A percentile compares a stretch with the other conserved stretches of the same genome.
Evolutionary conservation across 1,140 invertebrate genomes (phyloP).

Genomic region (Paralvinella palmiformis): DNA sequence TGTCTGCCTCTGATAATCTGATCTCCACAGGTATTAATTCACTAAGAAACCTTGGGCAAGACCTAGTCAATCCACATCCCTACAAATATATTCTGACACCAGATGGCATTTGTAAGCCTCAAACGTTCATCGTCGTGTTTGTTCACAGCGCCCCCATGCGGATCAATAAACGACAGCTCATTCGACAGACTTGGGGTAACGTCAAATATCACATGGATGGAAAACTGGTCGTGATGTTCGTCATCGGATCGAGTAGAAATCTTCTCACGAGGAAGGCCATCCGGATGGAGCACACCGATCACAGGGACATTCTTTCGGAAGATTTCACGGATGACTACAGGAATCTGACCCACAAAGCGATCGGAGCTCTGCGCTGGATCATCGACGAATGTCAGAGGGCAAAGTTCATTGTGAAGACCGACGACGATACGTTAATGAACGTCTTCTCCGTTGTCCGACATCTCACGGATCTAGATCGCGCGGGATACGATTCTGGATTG

Average conservation of each 20-base stretch:
- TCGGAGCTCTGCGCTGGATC: constrained; percentile 74
- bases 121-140: not conserved
- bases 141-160: not conserved
- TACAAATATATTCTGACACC: not conserved
- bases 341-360: constrained; percentile 82
- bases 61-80: not conserved
- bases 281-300: constrained; percentile 55
- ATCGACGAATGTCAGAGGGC: constrained; percentile 60
- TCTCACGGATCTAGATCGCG: too few species aligned
- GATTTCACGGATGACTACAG: constrained; percentile 71
- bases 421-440: constrained; percentile 56
- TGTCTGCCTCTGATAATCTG: too few species aligned
- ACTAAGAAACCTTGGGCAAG: too few species aligned
- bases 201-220: not conserved
- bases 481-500: too few species aligned
- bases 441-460: too few species aligned
- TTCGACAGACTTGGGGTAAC: not conserved
- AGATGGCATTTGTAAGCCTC: not conserved
- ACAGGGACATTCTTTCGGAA: constrained; percentile 71
- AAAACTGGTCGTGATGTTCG: not conserved
- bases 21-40: too few species aligned
- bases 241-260: not conserved
- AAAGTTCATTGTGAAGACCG: constrained; percentile 51
- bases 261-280: not conserved
- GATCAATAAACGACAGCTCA: not conserved